phyloP scores from a whole-genome alignment of 1,140 invertebrate genomes.

The Drosophila ficusphila region DNA sequence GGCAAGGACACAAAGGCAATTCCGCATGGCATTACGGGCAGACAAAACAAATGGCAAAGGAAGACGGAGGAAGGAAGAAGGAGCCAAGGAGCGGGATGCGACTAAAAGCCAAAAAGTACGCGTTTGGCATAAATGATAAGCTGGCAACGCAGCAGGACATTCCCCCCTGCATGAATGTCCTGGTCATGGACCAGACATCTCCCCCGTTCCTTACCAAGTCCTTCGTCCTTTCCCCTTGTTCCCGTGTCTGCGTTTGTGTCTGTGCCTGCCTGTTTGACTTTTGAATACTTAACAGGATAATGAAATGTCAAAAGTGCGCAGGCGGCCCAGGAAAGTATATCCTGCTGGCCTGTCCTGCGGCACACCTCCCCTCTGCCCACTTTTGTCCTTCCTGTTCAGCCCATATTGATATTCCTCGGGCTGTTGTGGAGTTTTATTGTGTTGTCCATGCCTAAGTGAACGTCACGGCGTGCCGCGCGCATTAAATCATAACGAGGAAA shows the following conservation, averaged over 20 bases:
- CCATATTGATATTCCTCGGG: slow-evolving; percentile 37
- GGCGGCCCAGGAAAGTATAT: slow-evolving; percentile 59
- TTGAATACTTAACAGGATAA: slow-evolving; percentile 83
- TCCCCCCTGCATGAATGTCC: neutral
- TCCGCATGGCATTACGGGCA: slow-evolving; percentile 74
- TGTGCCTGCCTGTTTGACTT: slow-evolving; percentile 69
- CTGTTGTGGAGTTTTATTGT: slow-evolving; percentile 61
- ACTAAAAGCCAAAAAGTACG: slow-evolving; percentile 77
- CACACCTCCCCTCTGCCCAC: neutral
- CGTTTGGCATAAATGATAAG: slow-evolving; percentile 81
- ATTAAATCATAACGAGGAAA: slow-evolving; percentile 72
- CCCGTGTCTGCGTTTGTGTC: slow-evolving; percentile 41
- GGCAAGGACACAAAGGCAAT: slow-evolving; percentile 82
- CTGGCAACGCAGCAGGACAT: slow-evolving; percentile 66
- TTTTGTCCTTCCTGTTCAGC: neutral
- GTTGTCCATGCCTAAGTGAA: slow-evolving; percentile 77
- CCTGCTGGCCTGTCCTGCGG: slow-evolving; percentile 19
- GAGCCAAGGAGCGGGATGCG: slow-evolving; percentile 18
- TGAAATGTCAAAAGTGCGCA: slow-evolving; percentile 82
- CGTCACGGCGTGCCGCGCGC: slow-evolving; percentile 78
- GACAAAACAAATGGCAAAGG: slow-evolving; percentile 69
- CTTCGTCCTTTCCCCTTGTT: neutral
- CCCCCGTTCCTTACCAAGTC: neutral
- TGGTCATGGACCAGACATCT: slow-evolving; percentile 45
- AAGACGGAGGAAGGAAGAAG: neutral